Evolutionary conservation across 2,113 vertebrate species (phyloP), one percentile per base, ranked within the genome.

Genomic region (Psittacus erithacus): DNA sequence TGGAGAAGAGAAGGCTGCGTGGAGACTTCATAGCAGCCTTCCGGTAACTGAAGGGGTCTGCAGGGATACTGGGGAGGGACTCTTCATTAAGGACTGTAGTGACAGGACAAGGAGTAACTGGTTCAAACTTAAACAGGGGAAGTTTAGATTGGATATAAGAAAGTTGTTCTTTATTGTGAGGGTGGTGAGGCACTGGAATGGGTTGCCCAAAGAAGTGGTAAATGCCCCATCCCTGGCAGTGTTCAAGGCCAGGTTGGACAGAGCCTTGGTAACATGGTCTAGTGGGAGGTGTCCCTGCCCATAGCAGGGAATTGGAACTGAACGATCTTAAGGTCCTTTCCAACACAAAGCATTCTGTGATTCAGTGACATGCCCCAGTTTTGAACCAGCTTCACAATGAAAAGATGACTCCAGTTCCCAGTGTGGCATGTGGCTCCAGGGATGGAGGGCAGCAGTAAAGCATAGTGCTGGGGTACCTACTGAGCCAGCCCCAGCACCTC

Each of bases 401-500:
- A 60, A 33, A 73, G 62, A 15, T 39, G 20, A 6, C 6, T 3
- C 39, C 41, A 35, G 31, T 78, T 25, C 22, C 49, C 46, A 38
- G 17, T 1, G 0, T 3, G 0, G 20, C 1, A 0, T 13, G 46
- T 43, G 27, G 43, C 64, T 76, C 55, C 3, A 3, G 35, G 52
- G 38, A 27, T 33, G 69, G 59, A 86, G 64, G 29, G 70, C 62
- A 84, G 38, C 17, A 49, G 47, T 74, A 65, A 73, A 65, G 53
- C 29, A 3, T 41, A 69, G 44, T 2, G 1, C 53, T 29, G 70
- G 35, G 16, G 17, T 33, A 84, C 52, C 43, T 69, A 4, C 5
- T 0, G 0, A 7, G 17, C 43, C 1, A 0, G 38, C 33, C 25
- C 31, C 59, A 69, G 46, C 31, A 59, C 22, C 8, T n/a, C 1